Evolutionary conservation across 2,888 invertebrate genomes (phyloP).

Genomic region (Buathra laborator): DNA sequence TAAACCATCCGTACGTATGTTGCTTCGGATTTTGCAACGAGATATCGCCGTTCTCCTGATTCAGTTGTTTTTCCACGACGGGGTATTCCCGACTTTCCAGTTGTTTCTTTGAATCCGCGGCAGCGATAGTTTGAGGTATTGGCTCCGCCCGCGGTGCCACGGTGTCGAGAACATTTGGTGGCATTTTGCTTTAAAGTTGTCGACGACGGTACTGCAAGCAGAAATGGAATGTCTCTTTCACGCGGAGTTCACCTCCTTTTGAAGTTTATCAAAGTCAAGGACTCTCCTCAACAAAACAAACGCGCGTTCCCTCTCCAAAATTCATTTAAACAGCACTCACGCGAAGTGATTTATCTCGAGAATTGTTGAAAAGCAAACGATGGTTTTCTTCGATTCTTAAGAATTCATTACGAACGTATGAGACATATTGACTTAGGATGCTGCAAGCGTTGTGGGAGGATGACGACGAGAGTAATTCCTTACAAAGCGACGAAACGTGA

Average conservation of each 20-base stretch:
- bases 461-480: neutral
- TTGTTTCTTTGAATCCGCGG: constrained; percentile 13
- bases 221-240: neutral
- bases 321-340: neutral
- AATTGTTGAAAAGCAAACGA: neutral
- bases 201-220: constrained; percentile 3
- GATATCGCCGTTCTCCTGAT: neutral
- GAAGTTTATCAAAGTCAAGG: neutral
- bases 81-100: neutral
- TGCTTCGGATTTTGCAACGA: neutral
- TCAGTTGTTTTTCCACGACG: neutral
- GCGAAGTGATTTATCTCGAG: neutral
- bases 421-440: neutral
- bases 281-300: neutral
- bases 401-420: neutral
- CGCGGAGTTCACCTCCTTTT: neutral
- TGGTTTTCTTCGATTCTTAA: neutral
- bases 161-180: constrained; percentile 62
- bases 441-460: neutral
- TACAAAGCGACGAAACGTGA: neutral
- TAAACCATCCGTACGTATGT: constrained; percentile 59
- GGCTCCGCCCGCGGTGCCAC: constrained; percentile 42
- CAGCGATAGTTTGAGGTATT: constrained; percentile 31
- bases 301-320: neutral
- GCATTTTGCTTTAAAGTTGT: constrained; percentile 46